Percentiles rank a stretch among this genome's conserved stretches.
Conservation (phyloP, 1,140 invertebrate genomes). For the Drosophila quadrilineata region DNA sequence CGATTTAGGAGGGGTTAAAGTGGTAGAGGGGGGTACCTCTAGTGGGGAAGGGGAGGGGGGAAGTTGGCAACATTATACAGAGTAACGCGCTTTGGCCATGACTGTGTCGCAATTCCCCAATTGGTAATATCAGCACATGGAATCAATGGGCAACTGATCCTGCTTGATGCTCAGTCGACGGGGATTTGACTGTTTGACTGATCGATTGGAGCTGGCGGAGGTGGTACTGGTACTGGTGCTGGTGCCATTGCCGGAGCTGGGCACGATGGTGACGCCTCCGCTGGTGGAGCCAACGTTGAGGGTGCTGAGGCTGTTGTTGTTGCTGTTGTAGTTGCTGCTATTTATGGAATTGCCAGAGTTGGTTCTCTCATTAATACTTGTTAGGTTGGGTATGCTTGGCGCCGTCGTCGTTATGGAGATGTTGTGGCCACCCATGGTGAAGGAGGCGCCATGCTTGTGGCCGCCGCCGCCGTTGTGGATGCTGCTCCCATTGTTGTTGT, state of each 20-base stretch:
- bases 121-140: constrained; percentile 77
- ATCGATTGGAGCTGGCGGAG: no score
- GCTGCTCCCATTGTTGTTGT: no score
- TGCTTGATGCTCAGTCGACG: constrained; percentile 79
- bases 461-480: not conserved
- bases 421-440: constrained; percentile 67
- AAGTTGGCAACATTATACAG: not conserved
- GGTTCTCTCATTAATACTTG: constrained; percentile 81
- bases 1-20: no score
- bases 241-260: constrained; percentile 16
- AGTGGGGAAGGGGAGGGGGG: not conserved
- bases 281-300: constrained; percentile 24
- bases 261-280: not conserved
- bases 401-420: constrained; percentile 73
- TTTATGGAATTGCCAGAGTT: constrained; percentile 79
- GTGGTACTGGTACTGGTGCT: no score
- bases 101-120: constrained; percentile 5
- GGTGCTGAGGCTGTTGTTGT: constrained; percentile 59
- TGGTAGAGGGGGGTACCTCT: no score
- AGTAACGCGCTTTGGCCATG: constrained; percentile 4
- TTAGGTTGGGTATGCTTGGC: constrained; percentile 74
- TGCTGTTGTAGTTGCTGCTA: constrained; percentile 73
- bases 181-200: constrained; percentile 47
- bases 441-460: constrained; percentile 57
- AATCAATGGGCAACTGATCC: constrained; percentile 80